Base-by-base conservation (phyloP, 2,888 invertebrate genomes). In the Cacoxenus indagator region DNA sequence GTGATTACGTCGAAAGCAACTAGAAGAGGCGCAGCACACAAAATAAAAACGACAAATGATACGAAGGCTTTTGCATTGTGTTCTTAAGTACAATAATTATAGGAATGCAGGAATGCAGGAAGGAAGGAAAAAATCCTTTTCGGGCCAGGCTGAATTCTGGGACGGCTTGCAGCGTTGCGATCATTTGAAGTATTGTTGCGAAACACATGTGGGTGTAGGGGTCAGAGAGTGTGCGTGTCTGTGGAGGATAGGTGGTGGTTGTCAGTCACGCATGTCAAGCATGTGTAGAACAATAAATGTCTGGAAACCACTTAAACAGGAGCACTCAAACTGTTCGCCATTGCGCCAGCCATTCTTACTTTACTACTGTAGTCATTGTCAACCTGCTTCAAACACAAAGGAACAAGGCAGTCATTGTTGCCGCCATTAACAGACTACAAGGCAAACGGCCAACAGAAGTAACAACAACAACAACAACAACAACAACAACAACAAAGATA, bases 301-400 rank as follows among this genome's bases (percentile, higher is more conserved):
- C 55, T 66, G 65, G 57, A 66, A 37, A 66, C 57, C 65, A 66
- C 65, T 66, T 66, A 66, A 66, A 43, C 65, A 57, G 43, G 57
- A 66, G 26, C 57, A 24, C 65, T 43, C 65, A 57, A n/a, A 45
- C 65, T 37, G n/a, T 37, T 37, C 37, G 37, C 37, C 14, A 8
- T 37, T 14, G 37, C 37, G 14, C 37, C 14, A 11, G 37, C 37
- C 37, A 37, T 9, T 8, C 37, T 4, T 37, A 8, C 14, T 37
- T 11, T 37, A 37, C 37, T 11, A 37, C 37, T 14, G 8, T 37
- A n/a, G n/a, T n/a, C n/a, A n/a, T 37, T 37, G 2, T 37, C 24
- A 31, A 31, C 17, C 57, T 59, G 29, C 59, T 24, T 1, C 61
- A 14, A 43, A 45, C 43, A 62, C 26, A 19, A 59, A 59, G 17